These are phyloP conservation scores for Anthrax anthrax DNA, from an alignment of 2,888 invertebrate genomes.

Conservation along the genomic window DNA sequence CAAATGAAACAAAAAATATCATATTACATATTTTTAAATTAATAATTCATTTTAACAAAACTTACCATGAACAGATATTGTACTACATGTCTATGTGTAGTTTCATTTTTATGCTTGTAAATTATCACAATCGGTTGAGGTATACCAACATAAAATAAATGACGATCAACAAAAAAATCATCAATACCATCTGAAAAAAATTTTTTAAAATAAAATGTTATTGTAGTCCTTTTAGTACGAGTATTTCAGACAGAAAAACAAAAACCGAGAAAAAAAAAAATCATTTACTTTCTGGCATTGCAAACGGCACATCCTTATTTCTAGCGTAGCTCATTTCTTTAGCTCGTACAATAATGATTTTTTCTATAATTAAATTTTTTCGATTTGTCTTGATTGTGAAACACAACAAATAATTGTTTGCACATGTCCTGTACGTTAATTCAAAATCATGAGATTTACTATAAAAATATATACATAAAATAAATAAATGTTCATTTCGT, in stretches of 20 bases:
- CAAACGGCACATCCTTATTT: constrained; percentile 19
- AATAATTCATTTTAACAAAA: no score
- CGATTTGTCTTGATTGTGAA: constrained; percentile 21
- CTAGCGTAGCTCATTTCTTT: constrained; percentile 23
- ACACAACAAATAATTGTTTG: constrained; percentile 24
- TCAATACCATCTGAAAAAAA: constrained; percentile 13
- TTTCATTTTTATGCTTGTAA: constrained; percentile 14
- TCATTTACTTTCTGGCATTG: constrained; percentile 6
- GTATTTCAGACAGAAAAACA: no score
- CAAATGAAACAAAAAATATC: constrained; percentile 1
- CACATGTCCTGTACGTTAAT: constrained; percentile 23
- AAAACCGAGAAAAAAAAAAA: background rate
- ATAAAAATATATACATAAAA: background rate
- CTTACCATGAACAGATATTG: constrained; percentile 29
- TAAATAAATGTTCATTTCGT: background rate
- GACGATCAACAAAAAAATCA: constrained; percentile 24
- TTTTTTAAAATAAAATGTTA: no score
- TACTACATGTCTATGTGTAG: constrained; percentile 18
- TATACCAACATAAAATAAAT: constrained; percentile 21
- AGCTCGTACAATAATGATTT: constrained; percentile 25
- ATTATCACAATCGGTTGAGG: constrained; percentile 27
- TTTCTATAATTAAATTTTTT: constrained; percentile 21
- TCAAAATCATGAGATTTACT: background rate
- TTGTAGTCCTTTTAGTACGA: no score
- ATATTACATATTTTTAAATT: background rate